A percentile compares a stretch with the other conserved stretches of the same genome.
Evolutionary conservation across 2,888 invertebrate genomes (phyloP).

Genomic region (Syrphus vitripennis): DNA sequence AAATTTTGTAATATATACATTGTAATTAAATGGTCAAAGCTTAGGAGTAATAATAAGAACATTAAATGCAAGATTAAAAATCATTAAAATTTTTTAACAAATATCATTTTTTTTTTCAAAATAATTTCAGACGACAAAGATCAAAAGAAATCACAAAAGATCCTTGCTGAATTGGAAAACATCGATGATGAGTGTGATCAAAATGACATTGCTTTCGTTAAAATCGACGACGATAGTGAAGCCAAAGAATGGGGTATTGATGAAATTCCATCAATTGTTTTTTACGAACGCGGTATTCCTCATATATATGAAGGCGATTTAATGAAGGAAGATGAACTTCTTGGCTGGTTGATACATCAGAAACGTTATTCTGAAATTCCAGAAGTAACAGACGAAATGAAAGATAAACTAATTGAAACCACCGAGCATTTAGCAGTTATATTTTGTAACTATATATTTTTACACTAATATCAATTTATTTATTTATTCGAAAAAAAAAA

Average conservation of each 20-base stretch:
- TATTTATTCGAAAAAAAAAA: not conserved
- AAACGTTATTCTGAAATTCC: slow-evolving; percentile 95
- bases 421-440: slow-evolving; percentile 92
- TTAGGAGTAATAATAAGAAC: too few relatives aligned
- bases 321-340: slow-evolving; percentile 93
- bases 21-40: too few relatives aligned
- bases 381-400: slow-evolving; percentile 96
- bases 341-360: slow-evolving; percentile 95
- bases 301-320: slow-evolving; percentile 91
- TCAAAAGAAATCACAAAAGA: slow-evolving; percentile 94
- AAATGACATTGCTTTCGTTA: slow-evolving; percentile 95
- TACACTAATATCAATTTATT: not conserved
- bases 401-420: slow-evolving; percentile 92
- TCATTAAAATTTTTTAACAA: too few relatives aligned
- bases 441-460: slow-evolving; percentile 88
- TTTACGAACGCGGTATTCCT: slow-evolving; percentile 88
- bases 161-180: slow-evolving; percentile 92
- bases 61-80: too few relatives aligned
- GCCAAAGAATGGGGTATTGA: slow-evolving; percentile 95
- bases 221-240: slow-evolving; percentile 93
- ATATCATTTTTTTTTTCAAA: not conserved
- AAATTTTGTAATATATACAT: too few relatives aligned
- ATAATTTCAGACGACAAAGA: slow-evolving; percentile 90
- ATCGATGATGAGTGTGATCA: slow-evolving; percentile 97
- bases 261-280: slow-evolving; percentile 90